Conservation (phyloP, 2,797 vertebrate genomes). For the Nyctalus aviator region DNA sequence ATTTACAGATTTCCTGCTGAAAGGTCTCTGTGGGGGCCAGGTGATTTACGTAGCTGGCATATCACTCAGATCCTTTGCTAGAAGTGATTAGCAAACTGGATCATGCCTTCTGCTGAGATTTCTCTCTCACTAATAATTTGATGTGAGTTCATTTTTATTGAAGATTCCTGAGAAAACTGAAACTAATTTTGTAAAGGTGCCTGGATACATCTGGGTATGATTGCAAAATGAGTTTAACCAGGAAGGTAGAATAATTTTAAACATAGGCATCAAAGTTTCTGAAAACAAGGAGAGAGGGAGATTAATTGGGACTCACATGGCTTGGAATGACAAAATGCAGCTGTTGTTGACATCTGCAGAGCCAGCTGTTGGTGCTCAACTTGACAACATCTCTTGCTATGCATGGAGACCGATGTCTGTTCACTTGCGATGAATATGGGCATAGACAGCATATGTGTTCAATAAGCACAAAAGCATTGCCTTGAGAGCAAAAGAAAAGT, state of each 20-base stretch:
- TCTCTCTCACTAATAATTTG: slow-evolving; percentile 35
- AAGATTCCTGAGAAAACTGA: neutral
- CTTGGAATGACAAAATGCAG: slow-evolving; percentile 66
- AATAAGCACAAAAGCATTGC: slow-evolving; percentile 30
- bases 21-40: slow-evolving; percentile 9
- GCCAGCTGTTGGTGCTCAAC: slow-evolving; percentile 64
- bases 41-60: neutral
- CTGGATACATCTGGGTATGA: neutral
- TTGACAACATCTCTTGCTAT: slow-evolving; percentile 42
- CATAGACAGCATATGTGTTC: slow-evolving; percentile 37
- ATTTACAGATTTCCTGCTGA: slow-evolving; percentile 36
- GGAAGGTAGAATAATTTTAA: slow-evolving; percentile 53
- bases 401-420: slow-evolving; percentile 41
- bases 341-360: slow-evolving; percentile 73
- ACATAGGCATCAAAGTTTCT: slow-evolving; percentile 27
- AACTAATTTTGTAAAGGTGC: slow-evolving; percentile 35
- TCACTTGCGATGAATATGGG: slow-evolving; percentile 2
- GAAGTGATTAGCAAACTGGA: slow-evolving; percentile 11
- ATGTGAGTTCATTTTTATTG: neutral
- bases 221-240: slow-evolving; percentile 56
- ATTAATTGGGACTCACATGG: slow-evolving; percentile 16
- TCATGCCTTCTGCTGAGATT: slow-evolving; percentile 13
- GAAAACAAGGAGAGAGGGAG: neutral
- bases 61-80: neutral
- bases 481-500: slow-evolving; percentile 20